Evolutionary conservation across 2,888 invertebrate genomes (phyloP).

Genomic region (Ichneumoninae sp.): DNA sequence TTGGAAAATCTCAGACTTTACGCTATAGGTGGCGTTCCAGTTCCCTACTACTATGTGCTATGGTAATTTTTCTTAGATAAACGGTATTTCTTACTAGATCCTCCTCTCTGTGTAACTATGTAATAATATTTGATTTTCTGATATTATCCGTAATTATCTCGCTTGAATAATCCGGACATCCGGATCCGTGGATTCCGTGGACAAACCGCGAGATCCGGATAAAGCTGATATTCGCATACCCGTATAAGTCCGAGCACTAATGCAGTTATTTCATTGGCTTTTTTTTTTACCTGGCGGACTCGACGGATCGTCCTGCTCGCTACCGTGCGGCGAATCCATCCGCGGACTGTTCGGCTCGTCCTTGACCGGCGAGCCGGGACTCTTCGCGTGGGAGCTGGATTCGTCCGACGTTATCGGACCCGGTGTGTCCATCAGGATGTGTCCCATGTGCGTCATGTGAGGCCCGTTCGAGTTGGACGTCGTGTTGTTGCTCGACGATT

Average conservation of each 20-base stretch:
- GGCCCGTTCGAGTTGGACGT: constrained; percentile 80
- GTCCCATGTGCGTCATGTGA: constrained; percentile 83
- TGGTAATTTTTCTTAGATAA: too few relatives aligned
- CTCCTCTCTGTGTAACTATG: too few relatives aligned
- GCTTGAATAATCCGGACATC: too few relatives aligned
- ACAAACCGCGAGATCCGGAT: too few relatives aligned
- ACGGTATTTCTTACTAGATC: too few relatives aligned
- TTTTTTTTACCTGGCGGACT: constrained; percentile 84
- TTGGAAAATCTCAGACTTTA: too few relatives aligned
- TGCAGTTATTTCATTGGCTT: neutral
- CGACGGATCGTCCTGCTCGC: constrained; percentile 85
- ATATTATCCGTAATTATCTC: too few relatives aligned
- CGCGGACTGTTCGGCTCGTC: constrained; percentile 82
- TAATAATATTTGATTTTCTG: too few relatives aligned
- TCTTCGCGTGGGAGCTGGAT: constrained; percentile 80
- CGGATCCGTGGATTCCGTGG: too few relatives aligned
- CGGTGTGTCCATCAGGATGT: constrained; percentile 84
- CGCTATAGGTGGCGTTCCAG: too few relatives aligned
- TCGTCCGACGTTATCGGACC: constrained; percentile 82
- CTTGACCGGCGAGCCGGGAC: constrained; percentile 80
- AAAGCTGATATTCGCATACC: too few relatives aligned
- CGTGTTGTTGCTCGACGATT: constrained; percentile 78
- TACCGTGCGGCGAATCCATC: constrained; percentile 81
- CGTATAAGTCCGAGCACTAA: neutral
- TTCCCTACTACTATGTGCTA: too few relatives aligned